Evolutionary conservation across 2,888 invertebrate species (phyloP).

Genomic region (Tachina fera): DNA sequence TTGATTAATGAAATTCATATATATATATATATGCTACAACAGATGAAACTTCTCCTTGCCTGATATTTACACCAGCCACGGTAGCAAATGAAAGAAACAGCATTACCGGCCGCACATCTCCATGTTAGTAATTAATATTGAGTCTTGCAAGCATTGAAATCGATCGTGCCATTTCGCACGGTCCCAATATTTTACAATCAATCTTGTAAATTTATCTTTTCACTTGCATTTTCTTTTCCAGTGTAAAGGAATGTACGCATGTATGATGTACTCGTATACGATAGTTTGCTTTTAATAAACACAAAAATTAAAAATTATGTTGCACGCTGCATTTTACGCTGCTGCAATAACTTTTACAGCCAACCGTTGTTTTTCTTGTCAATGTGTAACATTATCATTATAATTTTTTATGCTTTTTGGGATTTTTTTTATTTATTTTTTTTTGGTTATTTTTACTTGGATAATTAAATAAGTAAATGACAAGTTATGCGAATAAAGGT

Average conservation of each 20-base stretch:
- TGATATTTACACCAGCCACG: too few relatives aligned
- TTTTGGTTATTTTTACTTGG: constrained; percentile 1
- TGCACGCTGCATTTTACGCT: constrained; percentile 5
- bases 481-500: constrained; percentile 64
- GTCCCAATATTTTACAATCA: too few relatives aligned
- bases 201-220: neutral
- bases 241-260: constrained; percentile 22
- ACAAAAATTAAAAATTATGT: constrained; percentile 8
- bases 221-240: constrained; percentile 36
- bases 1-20: too few relatives aligned
- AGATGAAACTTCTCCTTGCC: too few relatives aligned
- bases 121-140: neutral
- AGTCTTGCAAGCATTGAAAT: neutral
- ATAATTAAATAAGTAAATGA: constrained; percentile 72
- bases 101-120: too few relatives aligned
- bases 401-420: constrained; percentile 35
- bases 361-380: constrained; percentile 45
- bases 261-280: too few relatives aligned
- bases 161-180: neutral
- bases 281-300: neutral
- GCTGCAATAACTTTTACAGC: constrained; percentile 27
- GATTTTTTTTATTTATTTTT: neutral
- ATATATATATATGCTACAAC: too few relatives aligned
- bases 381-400: constrained; percentile 60
- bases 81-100: too few relatives aligned